Conservation (phyloP, 2,797 vertebrate genomes). For the Salmo trutta region DNA sequence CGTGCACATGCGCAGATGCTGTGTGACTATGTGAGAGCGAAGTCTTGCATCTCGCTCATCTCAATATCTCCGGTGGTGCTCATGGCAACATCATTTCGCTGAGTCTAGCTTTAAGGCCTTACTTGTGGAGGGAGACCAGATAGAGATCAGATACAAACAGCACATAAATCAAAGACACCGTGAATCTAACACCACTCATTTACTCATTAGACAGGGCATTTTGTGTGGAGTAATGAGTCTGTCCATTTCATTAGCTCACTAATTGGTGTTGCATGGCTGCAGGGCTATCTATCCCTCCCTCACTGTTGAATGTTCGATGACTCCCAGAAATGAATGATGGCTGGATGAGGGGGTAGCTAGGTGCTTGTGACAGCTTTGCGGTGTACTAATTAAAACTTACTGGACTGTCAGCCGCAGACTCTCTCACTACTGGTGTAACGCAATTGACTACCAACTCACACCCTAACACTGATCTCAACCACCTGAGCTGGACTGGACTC, state of each 20-base stretch:
- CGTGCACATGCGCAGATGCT: no score
- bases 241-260: conserved; percentile 60
- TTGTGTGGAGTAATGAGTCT: conserved; percentile 49
- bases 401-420: conserved; percentile 19
- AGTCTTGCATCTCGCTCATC: no score
- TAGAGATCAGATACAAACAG: background rate
- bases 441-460: no score
- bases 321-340: conserved; percentile 60
- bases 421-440: background rate
- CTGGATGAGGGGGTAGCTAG: conserved; percentile 57
- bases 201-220: conserved; percentile 48
- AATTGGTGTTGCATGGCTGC: conserved; percentile 57
- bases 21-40: no score
- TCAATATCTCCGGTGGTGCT: no score
- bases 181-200: conserved; percentile 35
- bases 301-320: conserved; percentile 44
- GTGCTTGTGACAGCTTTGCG: conserved; percentile 60
- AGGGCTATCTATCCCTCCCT: conserved; percentile 38
- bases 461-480: background rate
- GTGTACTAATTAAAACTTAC: conserved; percentile 58
- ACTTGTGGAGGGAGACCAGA: background rate
- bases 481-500: background rate
- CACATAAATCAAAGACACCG: conserved; percentile 14
- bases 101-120: background rate
- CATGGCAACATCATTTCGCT: no score